Conservation (phyloP, 2,113 vertebrate genomes). For the Scytalopus superciliaris region DNA sequence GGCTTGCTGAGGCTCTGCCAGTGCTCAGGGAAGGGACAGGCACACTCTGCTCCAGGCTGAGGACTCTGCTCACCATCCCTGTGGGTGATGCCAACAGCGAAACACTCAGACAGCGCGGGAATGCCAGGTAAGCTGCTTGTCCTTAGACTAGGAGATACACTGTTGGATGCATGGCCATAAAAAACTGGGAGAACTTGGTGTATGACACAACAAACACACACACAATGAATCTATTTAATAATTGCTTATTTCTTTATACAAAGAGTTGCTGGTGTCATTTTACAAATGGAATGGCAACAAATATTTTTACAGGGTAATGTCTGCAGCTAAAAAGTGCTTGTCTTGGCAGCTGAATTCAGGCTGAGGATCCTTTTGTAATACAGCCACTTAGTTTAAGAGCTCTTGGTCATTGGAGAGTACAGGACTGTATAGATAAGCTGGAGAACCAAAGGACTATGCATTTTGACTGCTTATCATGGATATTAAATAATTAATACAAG, state of each 20-base stretch:
- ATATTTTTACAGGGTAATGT: not conserved
- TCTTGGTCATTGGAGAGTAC: not conserved
- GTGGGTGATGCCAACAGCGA: not conserved
- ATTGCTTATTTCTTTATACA: conserved; percentile 27
- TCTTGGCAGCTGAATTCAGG: not conserved
- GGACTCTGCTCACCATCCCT: fast-evolving
- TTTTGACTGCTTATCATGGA: not conserved
- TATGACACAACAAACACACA: not conserved
- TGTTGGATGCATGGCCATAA: not conserved
- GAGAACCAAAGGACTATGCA: not conserved
- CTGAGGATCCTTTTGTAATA: not conserved
- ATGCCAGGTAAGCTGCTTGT: not conserved
- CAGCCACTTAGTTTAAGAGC: not conserved
- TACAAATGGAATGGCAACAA: conserved; percentile 17
- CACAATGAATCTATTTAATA: not conserved
- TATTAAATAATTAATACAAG: not conserved
- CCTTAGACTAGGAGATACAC: not conserved
- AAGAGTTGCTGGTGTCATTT: conserved; percentile 30
- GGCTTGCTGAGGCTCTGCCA: too few relatives aligned
- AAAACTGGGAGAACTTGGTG: not conserved
- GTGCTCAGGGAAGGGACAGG: too few relatives aligned
- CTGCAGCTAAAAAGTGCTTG: not conserved
- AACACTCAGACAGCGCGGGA: not conserved
- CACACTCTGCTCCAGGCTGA: not conserved
- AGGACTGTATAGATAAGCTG: not conserved